These are phyloP conservation scores for Syngnathus acus DNA, from an alignment of 2,797 vertebrate species.

Conservation along the genomic window DNA sequence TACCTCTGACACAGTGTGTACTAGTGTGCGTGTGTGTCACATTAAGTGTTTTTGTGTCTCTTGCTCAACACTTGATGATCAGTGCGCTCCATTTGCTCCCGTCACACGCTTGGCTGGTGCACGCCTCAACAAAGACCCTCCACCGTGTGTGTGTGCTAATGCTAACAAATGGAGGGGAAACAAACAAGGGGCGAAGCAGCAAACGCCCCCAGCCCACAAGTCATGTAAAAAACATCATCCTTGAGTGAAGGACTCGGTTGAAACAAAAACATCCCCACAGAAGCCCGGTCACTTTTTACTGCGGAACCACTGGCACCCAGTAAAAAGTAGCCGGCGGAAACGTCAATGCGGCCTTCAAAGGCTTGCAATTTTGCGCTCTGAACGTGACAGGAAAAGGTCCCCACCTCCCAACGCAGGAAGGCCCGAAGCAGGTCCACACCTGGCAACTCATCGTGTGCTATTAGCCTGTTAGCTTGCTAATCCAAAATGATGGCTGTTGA, in stretches of 20 bases:
- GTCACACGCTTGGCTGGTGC: constrained; percentile 56
- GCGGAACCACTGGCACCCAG: constrained; percentile 14
- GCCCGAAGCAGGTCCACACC: constrained; percentile 42
- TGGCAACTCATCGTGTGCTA: constrained; percentile 48
- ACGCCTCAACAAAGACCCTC: constrained; percentile 19
- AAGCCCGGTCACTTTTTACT: neutral
- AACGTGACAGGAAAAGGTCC: neutral
- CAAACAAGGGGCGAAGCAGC: neutral
- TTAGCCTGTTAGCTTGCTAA: constrained; percentile 31
- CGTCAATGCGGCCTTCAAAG: neutral
- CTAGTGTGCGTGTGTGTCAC: neutral
- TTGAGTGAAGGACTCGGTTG: neutral
- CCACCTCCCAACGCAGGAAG: constrained; percentile 25
- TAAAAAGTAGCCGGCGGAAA: constrained; percentile 9
- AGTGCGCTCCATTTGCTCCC: constrained; percentile 60
- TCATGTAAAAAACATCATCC: neutral
- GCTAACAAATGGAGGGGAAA: neutral
- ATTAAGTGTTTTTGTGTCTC: neutral
- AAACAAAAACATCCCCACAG: neutral
- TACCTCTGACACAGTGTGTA: neutral
- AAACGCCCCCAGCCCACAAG: neutral
- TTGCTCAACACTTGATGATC: constrained; percentile 16
- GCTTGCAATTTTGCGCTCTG: neutral
- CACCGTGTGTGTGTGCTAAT: neutral
- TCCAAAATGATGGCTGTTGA: neutral